Percentiles rank a stretch among this genome's conserved stretches.
These are phyloP conservation scores for Larimichthys crocea DNA, from an alignment of 2,113 vertebrate species.

Conservation along the genomic window DNA sequence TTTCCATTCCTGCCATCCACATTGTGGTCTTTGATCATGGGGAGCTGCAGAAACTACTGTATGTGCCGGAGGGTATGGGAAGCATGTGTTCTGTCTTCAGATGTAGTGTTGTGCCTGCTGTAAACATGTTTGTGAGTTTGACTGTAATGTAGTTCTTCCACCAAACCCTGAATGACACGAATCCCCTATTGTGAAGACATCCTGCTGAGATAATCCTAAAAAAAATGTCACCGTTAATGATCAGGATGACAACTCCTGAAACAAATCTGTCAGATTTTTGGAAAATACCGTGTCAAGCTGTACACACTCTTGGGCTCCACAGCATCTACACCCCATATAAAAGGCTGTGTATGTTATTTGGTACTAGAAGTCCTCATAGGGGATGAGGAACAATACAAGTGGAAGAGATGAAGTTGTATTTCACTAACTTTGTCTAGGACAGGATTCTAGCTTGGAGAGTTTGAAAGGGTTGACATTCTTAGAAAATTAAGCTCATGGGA, in stretches of 20 bases:
- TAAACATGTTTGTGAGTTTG: conserved; percentile 51
- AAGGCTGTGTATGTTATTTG: neutral
- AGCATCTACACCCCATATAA: neutral
- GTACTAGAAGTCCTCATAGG: neutral
- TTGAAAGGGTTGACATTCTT: no score
- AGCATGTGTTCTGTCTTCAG: conserved; percentile 52
- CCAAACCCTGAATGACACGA: neutral
- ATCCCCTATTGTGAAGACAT: conserved; percentile 1
- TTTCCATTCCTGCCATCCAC: conserved; percentile 31
- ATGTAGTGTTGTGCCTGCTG: conserved; percentile 40
- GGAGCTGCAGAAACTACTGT: conserved; percentile 32
- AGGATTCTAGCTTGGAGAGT: no score
- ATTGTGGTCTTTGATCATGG: conserved; percentile 58
- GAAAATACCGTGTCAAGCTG: neutral
- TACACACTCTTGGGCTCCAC: neutral
- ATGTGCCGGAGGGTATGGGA: conserved; percentile 36
- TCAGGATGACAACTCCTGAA: neutral
- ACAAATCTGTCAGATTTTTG: no score
- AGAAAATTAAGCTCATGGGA: no score
- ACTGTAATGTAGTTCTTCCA: neutral
- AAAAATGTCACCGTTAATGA: conserved; percentile 4
- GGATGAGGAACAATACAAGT: neutral
- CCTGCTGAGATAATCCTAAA: neutral
- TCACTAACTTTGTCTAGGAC: neutral
- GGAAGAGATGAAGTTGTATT: neutral